phyloP scores from a whole-genome alignment of 2,888 invertebrate species.

The Mythimna loreyi region DNA sequence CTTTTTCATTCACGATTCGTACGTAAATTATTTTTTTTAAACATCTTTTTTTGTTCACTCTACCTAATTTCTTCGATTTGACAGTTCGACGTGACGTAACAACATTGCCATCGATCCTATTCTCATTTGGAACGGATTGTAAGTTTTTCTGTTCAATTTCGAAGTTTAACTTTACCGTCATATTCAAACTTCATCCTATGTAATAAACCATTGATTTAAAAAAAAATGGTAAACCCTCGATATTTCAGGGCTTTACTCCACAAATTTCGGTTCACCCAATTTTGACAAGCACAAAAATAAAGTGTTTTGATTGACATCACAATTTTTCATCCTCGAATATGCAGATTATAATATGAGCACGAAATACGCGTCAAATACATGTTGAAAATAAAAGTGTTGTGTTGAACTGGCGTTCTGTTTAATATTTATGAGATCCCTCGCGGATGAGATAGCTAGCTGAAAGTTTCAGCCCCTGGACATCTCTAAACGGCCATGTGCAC shows the following conservation, averaged over 20 bases:
- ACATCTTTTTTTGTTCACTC: no score
- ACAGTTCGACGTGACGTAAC: no score
- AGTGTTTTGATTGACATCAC: constrained; percentile 56
- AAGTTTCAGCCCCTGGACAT: constrained; percentile 74
- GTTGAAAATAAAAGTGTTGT: constrained; percentile 74
- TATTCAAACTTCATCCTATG: not conserved
- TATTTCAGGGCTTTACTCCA: constrained; percentile 13
- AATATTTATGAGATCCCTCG: constrained; percentile 77
- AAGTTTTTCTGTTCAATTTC: not conserved
- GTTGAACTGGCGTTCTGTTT: constrained; percentile 74
- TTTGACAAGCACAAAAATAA: constrained; percentile 42
- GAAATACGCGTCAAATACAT: constrained; percentile 61
- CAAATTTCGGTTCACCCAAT: constrained; percentile 41
- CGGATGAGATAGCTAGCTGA: constrained; percentile 74
- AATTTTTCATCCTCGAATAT: constrained; percentile 59
- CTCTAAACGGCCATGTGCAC: constrained; percentile 69
- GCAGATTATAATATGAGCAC: constrained; percentile 65
- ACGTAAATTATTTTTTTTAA: no score
- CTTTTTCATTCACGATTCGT: no score
- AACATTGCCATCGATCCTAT: no score
- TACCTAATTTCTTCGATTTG: no score
- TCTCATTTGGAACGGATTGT: no score
- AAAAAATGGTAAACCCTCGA: constrained; percentile 23
- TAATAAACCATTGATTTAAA: not conserved
- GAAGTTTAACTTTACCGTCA: not conserved